Evolutionary conservation across 1,140 invertebrate genomes (phyloP).

Genomic region (Eumaeus atala): DNA sequence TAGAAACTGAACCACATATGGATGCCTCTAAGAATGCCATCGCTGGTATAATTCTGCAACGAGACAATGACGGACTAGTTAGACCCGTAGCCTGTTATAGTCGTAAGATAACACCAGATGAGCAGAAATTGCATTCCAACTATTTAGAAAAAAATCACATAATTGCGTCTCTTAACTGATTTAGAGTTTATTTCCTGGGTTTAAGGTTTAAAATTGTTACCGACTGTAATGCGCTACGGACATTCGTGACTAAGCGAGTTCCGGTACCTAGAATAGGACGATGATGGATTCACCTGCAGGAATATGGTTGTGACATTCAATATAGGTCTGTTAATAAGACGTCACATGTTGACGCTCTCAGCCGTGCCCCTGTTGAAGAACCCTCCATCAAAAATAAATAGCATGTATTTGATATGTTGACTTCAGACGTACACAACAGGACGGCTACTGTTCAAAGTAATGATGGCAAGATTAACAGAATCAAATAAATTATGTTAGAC

Average conservation of each 20-base stretch:
- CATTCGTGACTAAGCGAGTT: conserved; percentile 15
- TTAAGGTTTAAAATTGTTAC: conserved; percentile 19
- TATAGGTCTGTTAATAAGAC: conserved; percentile 14
- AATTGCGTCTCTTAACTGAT: conserved; percentile 12
- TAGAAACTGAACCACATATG: too few species aligned
- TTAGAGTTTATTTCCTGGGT: conserved; percentile 20
- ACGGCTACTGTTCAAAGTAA: background rate
- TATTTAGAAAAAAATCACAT: conserved; percentile 14
- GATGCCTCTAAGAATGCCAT: too few species aligned
- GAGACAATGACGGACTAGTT: background rate
- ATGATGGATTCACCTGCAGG: conserved; percentile 20
- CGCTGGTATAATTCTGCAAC: too few species aligned
- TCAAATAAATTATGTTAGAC: background rate
- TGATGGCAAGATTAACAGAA: background rate
- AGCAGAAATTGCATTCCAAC: conserved; percentile 16
- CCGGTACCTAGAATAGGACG: conserved; percentile 18
- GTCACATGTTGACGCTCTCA: conserved; percentile 20
- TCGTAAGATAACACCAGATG: conserved; percentile 15
- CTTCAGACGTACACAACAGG: background rate
- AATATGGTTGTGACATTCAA: conserved; percentile 18
- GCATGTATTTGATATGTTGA: background rate
- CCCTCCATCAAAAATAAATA: background rate
- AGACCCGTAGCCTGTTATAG: conserved; percentile 18
- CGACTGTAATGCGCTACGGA: conserved; percentile 18
- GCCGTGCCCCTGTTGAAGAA: conserved; percentile 2